Conservation (phyloP, 2,888 invertebrate species). For the Calameuta filiformis region DNA sequence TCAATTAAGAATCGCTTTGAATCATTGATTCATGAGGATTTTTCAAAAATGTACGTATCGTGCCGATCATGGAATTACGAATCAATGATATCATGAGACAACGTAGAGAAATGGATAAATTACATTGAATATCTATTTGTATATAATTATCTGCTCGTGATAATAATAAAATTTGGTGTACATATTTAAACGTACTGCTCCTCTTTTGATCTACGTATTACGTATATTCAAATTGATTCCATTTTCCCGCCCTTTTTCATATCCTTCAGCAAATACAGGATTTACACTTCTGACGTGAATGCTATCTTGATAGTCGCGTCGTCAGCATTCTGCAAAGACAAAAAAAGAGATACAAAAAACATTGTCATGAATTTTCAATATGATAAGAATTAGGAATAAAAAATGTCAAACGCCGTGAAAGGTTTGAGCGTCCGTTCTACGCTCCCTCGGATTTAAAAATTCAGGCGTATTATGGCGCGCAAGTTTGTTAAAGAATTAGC, state of each 20-base stretch:
- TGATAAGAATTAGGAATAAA: background rate
- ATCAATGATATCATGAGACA: background rate
- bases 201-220: background rate
- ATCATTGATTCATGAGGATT: background rate
- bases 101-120: background rate
- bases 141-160: conserved; percentile 59
- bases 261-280: background rate
- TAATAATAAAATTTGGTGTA: conserved; percentile 64
- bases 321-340: background rate
- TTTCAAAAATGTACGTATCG: background rate
- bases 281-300: background rate
- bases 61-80: background rate
- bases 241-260: background rate
- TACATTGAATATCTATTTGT: conserved; percentile 55
- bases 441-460: conserved; percentile 25
- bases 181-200: conserved; percentile 50
- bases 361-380: background rate
- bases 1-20: background rate
- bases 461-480: conserved; percentile 39
- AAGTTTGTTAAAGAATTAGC: conserved; percentile 64
- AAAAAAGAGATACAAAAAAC: background rate
- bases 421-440: background rate
- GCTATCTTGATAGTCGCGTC: background rate
- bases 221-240: background rate
- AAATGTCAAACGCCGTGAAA: background rate